Evolutionary conservation across 23 tunicate genomes (phyloP), one percentile per base, ranked within the genome.

Genomic region (Trididemnum miniatum): DNA sequence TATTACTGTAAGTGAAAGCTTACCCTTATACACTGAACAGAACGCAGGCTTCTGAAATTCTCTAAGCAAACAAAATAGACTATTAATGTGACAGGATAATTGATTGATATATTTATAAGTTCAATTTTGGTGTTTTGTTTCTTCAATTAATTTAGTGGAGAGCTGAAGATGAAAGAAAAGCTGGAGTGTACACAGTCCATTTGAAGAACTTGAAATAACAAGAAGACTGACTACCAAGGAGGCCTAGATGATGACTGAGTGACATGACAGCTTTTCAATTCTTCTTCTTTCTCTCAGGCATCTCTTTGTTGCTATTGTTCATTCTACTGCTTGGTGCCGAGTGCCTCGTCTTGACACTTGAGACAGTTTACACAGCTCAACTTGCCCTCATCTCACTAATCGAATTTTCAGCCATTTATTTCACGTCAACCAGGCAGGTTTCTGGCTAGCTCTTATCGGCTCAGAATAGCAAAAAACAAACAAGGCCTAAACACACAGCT

Each of bases 331-430:
- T 20, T 29, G 85, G 76, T 54, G 79, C 38, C 23, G 60, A 74
- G 79, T 36, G 79, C 59, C 2, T 40, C 34, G 59, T 77, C n/a
- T 27, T 77, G 88, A 84, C 88, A 84, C 88, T 75, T 65, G 73
- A 76, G 89, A 85, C 89, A 85, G 89, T 85, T 77, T 85, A 85
- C 82, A 85, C 89, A 64, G 89, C 86, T 67, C 65, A 38, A 59
- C 69, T 50, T 30, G 69, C 37, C 27, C 71, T 25, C 82, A 52
- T 29, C 39, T 54, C 73, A 20, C 34, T 82, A 82, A 82, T 82
- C 86, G 86, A 82, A 82, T 82, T 71, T 82, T 82, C 67, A 44
- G 52, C 79, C 51, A 82, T 82, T 82, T 75, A 71, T 74, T 59
- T 38, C 79, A 20, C 25, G 62, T 26, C 79, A 49, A 74, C 75